phyloP scores from a whole-genome alignment of 2,888 invertebrate species.

The Dryomyza anilis region DNA sequence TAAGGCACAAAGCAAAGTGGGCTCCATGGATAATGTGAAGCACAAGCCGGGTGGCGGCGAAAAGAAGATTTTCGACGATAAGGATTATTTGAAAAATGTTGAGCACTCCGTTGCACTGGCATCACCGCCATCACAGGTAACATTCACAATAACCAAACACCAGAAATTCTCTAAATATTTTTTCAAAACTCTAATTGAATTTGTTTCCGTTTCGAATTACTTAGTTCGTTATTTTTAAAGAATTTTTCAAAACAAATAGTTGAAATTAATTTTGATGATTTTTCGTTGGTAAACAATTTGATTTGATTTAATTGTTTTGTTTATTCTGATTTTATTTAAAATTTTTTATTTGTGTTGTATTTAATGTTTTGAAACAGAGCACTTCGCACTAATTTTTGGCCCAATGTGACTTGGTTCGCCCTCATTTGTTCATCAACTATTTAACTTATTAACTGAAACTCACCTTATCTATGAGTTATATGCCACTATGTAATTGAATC shows the following conservation, averaged over 20 bases:
- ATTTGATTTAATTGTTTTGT: background rate
- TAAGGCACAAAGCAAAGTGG: conserved; percentile 91
- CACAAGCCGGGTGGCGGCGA: conserved; percentile 93
- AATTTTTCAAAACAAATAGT: background rate
- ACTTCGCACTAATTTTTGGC: conserved; percentile 17
- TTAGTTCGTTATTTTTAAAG: background rate
- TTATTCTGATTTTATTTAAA: background rate
- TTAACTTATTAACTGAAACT: background rate
- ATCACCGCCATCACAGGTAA: conserved; percentile 66
- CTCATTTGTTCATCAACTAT: background rate
- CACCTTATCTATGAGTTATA: conserved; percentile 2
- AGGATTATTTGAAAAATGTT: conserved; percentile 85
- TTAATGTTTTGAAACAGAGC: conserved; percentile 15
- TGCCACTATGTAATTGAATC: background rate
- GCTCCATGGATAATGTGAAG: conserved; percentile 84
- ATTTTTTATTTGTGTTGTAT: background rate
- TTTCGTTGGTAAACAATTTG: background rate
- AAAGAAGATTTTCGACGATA: conserved; percentile 92
- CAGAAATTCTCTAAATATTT: background rate
- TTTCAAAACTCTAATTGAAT: background rate
- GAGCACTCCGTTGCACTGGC: conserved; percentile 65
- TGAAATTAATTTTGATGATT: background rate
- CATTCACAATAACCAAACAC: conserved; percentile 36
- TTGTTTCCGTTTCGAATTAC: background rate
- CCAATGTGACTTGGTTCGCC: conserved; percentile 11